Evolutionary conservation across 2,888 invertebrate species (phyloP).

Genomic region (Pristionchus exspectatus): DNA sequence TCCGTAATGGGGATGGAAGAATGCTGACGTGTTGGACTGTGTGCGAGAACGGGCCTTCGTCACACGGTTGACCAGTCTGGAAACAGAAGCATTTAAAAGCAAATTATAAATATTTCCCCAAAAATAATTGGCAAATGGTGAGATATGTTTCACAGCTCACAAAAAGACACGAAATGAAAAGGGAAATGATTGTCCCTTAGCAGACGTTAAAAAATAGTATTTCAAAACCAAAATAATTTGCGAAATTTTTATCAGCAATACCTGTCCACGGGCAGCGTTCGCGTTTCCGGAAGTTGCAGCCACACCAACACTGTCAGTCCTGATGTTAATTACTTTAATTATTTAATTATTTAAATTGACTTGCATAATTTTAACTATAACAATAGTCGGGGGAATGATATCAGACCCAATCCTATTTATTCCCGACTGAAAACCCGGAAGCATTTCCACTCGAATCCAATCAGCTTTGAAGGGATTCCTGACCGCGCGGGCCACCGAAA

Average conservation of each 20-base stretch:
- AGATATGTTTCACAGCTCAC: background rate
- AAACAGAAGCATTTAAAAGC: too few species aligned
- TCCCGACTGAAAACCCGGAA: background rate
- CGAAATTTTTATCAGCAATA: background rate
- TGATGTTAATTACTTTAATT: background rate
- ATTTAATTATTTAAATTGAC: background rate
- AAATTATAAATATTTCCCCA: too few species aligned
- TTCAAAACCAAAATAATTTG: background rate
- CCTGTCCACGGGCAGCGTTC: slow-evolving; percentile 52
- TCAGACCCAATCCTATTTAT: too few species aligned
- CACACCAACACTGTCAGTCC: slow-evolving; percentile 25
- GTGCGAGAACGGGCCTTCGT: slow-evolving; percentile 34
- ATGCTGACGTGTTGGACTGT: slow-evolving; percentile 4
- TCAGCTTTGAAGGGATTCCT: background rate
- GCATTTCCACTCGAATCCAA: background rate
- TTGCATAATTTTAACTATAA: too few species aligned
- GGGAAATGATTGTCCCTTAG: background rate
- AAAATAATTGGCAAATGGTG: too few species aligned
- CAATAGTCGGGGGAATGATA: too few species aligned
- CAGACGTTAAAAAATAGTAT: background rate
- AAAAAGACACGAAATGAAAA: background rate
- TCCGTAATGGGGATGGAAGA: slow-evolving; percentile 53
- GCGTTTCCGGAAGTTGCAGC: slow-evolving; percentile 51
- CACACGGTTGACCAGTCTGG: slow-evolving; percentile 42
- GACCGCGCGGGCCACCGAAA: background rate